Percentiles rank a stretch among this genome's conserved stretches.
These are phyloP conservation scores for Eristalis tenax DNA, from an alignment of 2,888 invertebrate species.

Conservation along the genomic window DNA sequence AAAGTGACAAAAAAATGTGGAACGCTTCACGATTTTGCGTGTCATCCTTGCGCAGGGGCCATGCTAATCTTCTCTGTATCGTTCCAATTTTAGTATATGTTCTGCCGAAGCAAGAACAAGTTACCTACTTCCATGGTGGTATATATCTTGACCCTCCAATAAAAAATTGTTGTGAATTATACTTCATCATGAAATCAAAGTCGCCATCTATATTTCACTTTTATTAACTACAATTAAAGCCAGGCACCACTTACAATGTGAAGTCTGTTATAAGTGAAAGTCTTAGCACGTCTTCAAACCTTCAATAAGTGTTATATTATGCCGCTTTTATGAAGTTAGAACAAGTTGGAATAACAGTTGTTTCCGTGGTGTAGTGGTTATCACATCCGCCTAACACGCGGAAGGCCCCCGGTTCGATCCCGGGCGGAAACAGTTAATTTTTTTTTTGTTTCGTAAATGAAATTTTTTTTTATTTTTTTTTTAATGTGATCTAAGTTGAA, in stretches of 20 bases:
- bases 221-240: not conserved
- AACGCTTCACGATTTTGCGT: constrained; percentile 96
- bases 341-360: constrained; percentile 34
- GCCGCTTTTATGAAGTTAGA: fast-evolving
- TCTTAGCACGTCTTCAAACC: not conserved
- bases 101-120: constrained; percentile 88
- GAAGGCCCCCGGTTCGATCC: constrained; percentile 82
- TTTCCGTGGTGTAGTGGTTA: constrained; percentile 82
- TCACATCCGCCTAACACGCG: constrained; percentile 82
- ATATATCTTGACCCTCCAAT: not conserved
- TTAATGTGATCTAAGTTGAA: too few species aligned
- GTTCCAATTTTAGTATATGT: constrained; percentile 94
- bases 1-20: constrained; percentile 78
- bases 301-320: not conserved
- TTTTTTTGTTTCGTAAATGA: constrained; percentile 5
- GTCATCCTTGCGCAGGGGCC: constrained; percentile 96
- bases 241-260: not conserved
- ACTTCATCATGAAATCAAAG: too few species aligned
- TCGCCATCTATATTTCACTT: not conserved
- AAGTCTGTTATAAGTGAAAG: not conserved
- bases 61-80: constrained; percentile 97
- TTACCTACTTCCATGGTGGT: fast-evolving
- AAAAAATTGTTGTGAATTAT: constrained; percentile 74
- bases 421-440: constrained; percentile 79
- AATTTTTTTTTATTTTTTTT: too few species aligned